phyloP scores from a whole-genome alignment of 2,888 invertebrate genomes.

The Neuroscelio doddi region DNA sequence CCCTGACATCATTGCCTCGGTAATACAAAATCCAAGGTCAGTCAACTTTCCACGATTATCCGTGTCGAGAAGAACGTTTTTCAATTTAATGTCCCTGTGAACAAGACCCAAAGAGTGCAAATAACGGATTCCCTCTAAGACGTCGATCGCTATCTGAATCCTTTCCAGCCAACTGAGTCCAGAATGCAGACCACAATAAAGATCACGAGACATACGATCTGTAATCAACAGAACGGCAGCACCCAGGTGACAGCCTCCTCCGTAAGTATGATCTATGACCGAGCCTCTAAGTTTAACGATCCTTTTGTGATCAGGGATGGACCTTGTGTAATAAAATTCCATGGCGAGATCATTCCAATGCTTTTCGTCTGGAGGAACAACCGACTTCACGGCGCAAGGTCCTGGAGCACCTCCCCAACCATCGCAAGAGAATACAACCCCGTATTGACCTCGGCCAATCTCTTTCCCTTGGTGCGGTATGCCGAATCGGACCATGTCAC shows the following conservation, averaged over 20 bases:
- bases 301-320: conserved; percentile 86
- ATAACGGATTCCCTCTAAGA: conserved; percentile 90
- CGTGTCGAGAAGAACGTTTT: conserved; percentile 87
- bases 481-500: conserved; percentile 84
- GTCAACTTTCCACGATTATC: conserved; percentile 85
- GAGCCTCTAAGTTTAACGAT: conserved; percentile 85
- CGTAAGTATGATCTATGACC: conserved; percentile 84
- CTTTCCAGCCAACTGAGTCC: conserved; percentile 79
- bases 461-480: conserved; percentile 79
- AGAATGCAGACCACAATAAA: conserved; percentile 82
- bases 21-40: conserved; percentile 92
- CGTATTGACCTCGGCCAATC: conserved; percentile 89
- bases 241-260: conserved; percentile 74
- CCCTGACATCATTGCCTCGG: conserved; percentile 92
- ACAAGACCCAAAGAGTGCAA: conserved; percentile 89
- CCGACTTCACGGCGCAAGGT: conserved; percentile 90
- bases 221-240: conserved; percentile 88
- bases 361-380: conserved; percentile 89
- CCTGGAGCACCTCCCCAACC: conserved; percentile 80
- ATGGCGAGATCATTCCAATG: conserved; percentile 93
- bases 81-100: conserved; percentile 91
- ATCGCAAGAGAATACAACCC: conserved; percentile 88
- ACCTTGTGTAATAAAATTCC: conserved; percentile 93
- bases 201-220: conserved; percentile 82
- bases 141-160: conserved; percentile 85